phyloP scores from a whole-genome alignment of 2,113 vertebrate genomes.

The Neodon shergylaensis region DNA sequence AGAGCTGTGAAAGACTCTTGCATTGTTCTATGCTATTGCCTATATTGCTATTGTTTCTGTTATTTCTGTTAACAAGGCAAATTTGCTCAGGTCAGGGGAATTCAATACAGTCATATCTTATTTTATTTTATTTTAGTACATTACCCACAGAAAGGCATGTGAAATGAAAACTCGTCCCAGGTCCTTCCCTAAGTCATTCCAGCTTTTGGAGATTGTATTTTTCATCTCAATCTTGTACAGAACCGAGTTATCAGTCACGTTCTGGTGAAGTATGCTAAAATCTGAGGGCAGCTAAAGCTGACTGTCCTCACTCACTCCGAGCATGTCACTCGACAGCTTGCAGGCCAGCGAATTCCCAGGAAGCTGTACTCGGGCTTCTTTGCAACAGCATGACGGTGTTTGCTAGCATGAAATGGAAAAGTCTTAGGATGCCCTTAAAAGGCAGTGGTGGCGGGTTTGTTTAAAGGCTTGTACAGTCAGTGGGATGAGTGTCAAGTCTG shows the following conservation, averaged over 20 bases:
- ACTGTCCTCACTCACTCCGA: conserved; percentile 74
- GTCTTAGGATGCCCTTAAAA: conserved; percentile 10
- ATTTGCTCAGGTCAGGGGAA: conserved; percentile 9
- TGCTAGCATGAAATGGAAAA: neutral
- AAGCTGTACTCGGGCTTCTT: conserved; percentile 82
- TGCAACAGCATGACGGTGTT: neutral
- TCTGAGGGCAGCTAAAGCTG: conserved; percentile 76
- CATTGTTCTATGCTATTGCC: neutral
- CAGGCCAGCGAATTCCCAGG: conserved; percentile 84
- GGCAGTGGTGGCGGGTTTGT: neutral
- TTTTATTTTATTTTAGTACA: neutral
- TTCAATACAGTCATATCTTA: neutral
- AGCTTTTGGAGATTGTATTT: conserved; percentile 38
- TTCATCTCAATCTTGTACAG: conserved; percentile 2
- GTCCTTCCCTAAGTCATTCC: conserved; percentile 20
- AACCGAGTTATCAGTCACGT: conserved; percentile 79
- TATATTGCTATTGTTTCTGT: neutral
- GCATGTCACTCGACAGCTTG: conserved; percentile 80
- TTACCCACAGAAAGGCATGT: neutral
- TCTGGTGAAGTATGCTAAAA: conserved; percentile 75
- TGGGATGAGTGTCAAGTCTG: conserved; percentile 2
- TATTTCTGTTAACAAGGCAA: neutral
- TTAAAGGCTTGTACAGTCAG: neutral
- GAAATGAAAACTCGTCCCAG: neutral
- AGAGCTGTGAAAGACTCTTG: neutral